A percentile compares a stretch with the other conserved stretches of the same genome.
phyloP scores from a whole-genome alignment of 2,888 invertebrate genomes.

The Clistopyga incitator region DNA sequence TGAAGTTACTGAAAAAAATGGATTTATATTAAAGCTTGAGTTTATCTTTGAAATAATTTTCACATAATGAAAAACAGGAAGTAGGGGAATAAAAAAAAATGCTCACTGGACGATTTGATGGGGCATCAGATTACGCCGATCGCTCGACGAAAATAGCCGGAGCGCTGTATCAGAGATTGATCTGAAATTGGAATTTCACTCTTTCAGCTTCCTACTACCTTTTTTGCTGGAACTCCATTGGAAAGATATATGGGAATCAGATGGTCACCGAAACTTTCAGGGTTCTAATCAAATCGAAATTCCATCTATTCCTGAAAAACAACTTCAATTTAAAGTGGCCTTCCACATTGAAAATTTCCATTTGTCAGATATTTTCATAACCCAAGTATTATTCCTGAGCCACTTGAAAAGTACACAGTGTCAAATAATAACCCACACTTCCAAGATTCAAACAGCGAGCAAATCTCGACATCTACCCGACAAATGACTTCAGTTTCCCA shows the following conservation, averaged over 20 bases:
- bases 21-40: too few relatives aligned
- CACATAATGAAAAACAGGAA: not conserved
- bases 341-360: too few relatives aligned
- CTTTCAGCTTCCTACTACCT: not conserved
- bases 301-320: not conserved
- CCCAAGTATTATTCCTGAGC: not conserved
- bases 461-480: not conserved
- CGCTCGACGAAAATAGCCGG: not conserved
- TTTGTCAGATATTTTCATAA: not conserved
- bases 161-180: not conserved
- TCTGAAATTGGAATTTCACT: slow-evolving; percentile 20
- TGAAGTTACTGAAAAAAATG: too few relatives aligned
- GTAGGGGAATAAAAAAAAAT: slow-evolving; percentile 74
- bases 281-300: not conserved
- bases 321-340: not conserved
- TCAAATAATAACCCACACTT: too few relatives aligned
- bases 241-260: too few relatives aligned
- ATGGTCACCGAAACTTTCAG: not conserved
- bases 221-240: too few relatives aligned
- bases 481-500: not conserved
- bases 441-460: not conserved
- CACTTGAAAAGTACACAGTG: not conserved
- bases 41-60: too few relatives aligned
- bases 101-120: slow-evolving; percentile 84
- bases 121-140: slow-evolving; percentile 83